Base-by-base conservation (phyloP, 1,140 invertebrate genomes). In the Delia radicum region DNA sequence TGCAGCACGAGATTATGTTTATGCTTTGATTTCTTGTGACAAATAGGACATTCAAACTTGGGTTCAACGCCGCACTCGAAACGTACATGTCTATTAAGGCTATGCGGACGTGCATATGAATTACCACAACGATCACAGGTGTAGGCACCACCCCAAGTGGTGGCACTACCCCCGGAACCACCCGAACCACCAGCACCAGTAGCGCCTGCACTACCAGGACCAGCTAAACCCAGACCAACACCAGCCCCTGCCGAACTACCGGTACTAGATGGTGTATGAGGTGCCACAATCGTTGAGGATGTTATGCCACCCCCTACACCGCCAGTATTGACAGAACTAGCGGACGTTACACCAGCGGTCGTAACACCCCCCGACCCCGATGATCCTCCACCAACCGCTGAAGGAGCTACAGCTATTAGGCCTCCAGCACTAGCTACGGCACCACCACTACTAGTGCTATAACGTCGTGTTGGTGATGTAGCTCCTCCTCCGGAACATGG, bases 31-130 rank as follows among this genome's bases (percentile, higher is more conserved):
- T 88, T 88, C 81, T 90, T 89, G 79, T 89, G 88, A 79, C 90
- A 91, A 76, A 88, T 87, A 13, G 87, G 87, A 78, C 91, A 91
- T 62, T 88, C 87, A 79, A 89, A 90, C 72, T 87, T 87, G 0
- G 90, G 90, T 74, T 89, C 79, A 21, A 91, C 89, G 31, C 91
- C 91, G 78, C 91, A 92, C 77, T 92, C 91, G 79, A 91, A 91
- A 75, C 87, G 89, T 55, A 91, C 88, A 77, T 93, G 92, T 7
- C 91, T 86, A 75, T 89, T 90, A 3, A 92, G 80, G 74, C 90
- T 91, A 63, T 91, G 89, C 10, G 87, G 87, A n/a, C 89, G 87
- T 1, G 87, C 87, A 79, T 91, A 91, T 5, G 86, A 85, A 67
- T 90, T 90, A 12, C 89, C 89, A 78, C 90, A 91, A 67, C 88